These are phyloP conservation scores for Opisthograptis luteolata DNA, from an alignment of 2,888 invertebrate species.

Conservation along the genomic window DNA sequence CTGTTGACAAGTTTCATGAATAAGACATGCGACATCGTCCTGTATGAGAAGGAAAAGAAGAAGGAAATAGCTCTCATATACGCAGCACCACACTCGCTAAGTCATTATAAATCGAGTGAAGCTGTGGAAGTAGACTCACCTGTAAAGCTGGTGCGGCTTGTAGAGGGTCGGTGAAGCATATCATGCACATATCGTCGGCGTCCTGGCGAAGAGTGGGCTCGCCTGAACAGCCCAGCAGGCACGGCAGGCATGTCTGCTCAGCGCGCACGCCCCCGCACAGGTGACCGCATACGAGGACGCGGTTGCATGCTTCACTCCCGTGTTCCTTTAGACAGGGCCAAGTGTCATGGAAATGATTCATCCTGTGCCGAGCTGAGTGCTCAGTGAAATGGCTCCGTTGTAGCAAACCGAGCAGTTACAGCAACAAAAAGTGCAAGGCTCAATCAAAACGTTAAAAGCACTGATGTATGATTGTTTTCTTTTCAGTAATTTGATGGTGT, in stretches of 20 bases:
- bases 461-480: too few relatives aligned
- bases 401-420: too few relatives aligned
- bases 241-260: constrained; percentile 94
- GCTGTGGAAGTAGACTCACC: constrained; percentile 62
- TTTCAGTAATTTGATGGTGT: too few relatives aligned
- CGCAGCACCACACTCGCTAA: too few relatives aligned
- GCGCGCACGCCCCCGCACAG: constrained; percentile 96
- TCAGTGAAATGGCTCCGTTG: too few relatives aligned
- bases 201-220: constrained; percentile 94
- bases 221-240: constrained; percentile 93
- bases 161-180: constrained; percentile 98
- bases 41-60: too few relatives aligned
- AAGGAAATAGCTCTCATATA: too few relatives aligned
- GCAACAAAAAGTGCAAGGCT: too few relatives aligned
- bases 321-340: constrained; percentile 83
- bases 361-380: too few relatives aligned
- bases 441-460: too few relatives aligned
- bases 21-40: too few relatives aligned
- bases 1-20: constrained; percentile 59
- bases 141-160: constrained; percentile 97
- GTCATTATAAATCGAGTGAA: not conserved
- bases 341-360: too few relatives aligned
- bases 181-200: constrained; percentile 99
- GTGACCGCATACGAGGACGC: constrained; percentile 94
- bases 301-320: constrained; percentile 92